A percentile compares a stretch with the other conserved stretches of the same genome.
These are phyloP conservation scores for Centropus unirufus DNA, from an alignment of 2,113 vertebrate species.

Conservation along the genomic window DNA sequence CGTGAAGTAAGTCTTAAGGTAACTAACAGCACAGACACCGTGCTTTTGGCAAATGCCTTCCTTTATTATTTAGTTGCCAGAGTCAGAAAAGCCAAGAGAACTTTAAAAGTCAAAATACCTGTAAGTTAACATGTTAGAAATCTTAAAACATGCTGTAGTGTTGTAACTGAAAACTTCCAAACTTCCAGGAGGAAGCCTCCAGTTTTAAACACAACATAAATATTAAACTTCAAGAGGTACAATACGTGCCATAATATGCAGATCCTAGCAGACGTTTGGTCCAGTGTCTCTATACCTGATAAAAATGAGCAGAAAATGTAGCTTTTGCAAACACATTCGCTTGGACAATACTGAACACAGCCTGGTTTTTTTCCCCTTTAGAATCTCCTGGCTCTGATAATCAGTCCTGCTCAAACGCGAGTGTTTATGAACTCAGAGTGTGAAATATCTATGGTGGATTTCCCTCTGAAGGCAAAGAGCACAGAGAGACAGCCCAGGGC, in stretches of 20 bases:
- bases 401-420: neutral
- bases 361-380: neutral
- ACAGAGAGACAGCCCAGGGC: neutral
- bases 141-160: neutral
- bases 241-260: neutral
- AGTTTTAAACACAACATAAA: neutral
- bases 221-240: neutral
- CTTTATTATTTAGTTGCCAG: neutral
- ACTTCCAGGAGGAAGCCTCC: neutral
- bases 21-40: neutral
- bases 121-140: neutral
- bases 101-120: neutral
- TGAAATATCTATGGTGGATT: neutral
- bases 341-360: neutral
- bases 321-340: neutral
- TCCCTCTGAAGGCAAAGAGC: neutral
- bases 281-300: accelerated
- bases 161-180: neutral
- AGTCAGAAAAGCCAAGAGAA: neutral
- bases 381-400: neutral
- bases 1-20: neutral
- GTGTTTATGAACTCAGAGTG: neutral
- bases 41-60: neutral
- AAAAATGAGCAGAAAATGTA: neutral
- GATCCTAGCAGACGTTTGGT: neutral